These are phyloP conservation scores for Allygus modestus DNA, from an alignment of 2,888 invertebrate species.

Conservation along the genomic window DNA sequence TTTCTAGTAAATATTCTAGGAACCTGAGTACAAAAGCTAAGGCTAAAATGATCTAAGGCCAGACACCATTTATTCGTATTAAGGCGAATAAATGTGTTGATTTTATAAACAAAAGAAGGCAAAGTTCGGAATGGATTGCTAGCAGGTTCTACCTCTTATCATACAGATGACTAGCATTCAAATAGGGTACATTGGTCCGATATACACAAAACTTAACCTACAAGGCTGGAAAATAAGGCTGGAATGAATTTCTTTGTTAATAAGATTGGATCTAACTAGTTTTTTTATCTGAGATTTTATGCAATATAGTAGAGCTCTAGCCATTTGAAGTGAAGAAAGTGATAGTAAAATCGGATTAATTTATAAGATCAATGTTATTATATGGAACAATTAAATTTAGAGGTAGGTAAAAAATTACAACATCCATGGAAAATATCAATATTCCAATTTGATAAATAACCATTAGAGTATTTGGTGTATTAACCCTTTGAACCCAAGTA, in stretches of 20 bases:
- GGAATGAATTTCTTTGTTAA: background rate
- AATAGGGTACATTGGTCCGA: background rate
- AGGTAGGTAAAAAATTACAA: too few species aligned
- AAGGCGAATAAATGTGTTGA: slow-evolving; percentile 12
- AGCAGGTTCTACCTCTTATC: slow-evolving; percentile 1
- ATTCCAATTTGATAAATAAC: too few species aligned
- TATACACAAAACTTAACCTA: slow-evolving; percentile 19
- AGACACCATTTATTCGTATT: background rate
- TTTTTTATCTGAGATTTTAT: too few species aligned
- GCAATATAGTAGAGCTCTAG: too few species aligned
- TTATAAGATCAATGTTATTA: too few species aligned
- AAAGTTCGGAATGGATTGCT: background rate
- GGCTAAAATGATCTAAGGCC: slow-evolving; percentile 39
- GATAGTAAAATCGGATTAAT: too few species aligned
- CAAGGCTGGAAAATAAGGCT: slow-evolving; percentile 27
- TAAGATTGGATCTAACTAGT: too few species aligned
- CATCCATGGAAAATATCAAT: too few species aligned
- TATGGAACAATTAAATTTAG: too few species aligned
- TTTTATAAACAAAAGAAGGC: slow-evolving; percentile 22
- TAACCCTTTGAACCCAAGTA: too few species aligned
- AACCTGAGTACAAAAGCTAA: slow-evolving; percentile 37
- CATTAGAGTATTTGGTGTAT: too few species aligned
- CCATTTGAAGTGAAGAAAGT: too few species aligned
- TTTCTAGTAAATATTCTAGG: background rate
- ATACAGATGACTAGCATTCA: slow-evolving; percentile 4